Conservation (phyloP, 2,888 invertebrate genomes). For the Diabrotica balteata region DNA sequence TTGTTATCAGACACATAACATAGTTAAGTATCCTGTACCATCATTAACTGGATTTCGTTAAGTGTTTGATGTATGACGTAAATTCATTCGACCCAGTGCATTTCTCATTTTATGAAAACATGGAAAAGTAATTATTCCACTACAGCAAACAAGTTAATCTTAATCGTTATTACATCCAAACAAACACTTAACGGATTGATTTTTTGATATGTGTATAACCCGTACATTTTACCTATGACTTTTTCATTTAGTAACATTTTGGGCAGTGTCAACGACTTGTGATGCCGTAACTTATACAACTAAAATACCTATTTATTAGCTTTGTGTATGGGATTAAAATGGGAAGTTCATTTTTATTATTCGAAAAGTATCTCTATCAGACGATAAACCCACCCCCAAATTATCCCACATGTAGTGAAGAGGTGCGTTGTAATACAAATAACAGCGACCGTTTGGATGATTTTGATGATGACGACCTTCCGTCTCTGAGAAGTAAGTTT, state of each 20-base stretch:
- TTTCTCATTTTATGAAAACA: conserved; percentile 27
- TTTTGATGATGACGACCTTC: too few species aligned
- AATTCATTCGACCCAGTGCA: not conserved
- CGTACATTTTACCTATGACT: not conserved
- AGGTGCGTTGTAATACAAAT: too few species aligned
- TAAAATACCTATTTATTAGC: too few species aligned
- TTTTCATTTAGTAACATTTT: too few species aligned
- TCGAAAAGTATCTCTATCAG: conserved; percentile 29
- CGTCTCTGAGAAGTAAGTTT: too few species aligned
- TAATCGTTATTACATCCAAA: conserved; percentile 32
- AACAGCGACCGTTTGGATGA: too few species aligned
- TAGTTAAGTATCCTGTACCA: too few species aligned
- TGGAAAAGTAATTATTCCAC: conserved; percentile 40
- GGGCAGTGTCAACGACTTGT: too few species aligned
- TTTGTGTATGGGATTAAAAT: not conserved
- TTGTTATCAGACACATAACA: too few species aligned
- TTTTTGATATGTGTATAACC: conserved; percentile 38
- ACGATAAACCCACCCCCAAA: not conserved
- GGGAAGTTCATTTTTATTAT: conserved; percentile 36
- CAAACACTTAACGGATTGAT: conserved; percentile 40
- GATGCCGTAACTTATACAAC: too few species aligned
- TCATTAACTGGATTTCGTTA: too few species aligned
- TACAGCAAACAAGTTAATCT: conserved; percentile 36
- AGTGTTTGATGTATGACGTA: not conserved
- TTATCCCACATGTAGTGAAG: not conserved